These are phyloP conservation scores for Drosophila prosaltans DNA, from an alignment of 1,140 invertebrate species.

Conservation along the genomic window DNA sequence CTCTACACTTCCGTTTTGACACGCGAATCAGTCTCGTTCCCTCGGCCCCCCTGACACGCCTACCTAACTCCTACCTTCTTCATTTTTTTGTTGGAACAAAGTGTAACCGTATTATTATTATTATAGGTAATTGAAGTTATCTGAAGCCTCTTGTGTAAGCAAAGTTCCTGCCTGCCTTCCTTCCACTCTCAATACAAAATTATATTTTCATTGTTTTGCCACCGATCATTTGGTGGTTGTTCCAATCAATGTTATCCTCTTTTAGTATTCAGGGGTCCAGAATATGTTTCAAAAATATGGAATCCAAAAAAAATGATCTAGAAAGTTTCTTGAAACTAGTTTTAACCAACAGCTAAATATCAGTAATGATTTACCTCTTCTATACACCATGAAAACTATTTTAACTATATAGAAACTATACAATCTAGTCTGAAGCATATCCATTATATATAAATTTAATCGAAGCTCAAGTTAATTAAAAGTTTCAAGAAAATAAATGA, in stretches of 20 bases:
- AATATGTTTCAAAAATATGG: no score
- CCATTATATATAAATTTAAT: no score
- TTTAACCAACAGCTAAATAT: no score
- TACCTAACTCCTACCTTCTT: slow-evolving; percentile 5
- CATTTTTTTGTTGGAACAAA: slow-evolving; percentile 4
- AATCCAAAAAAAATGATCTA: no score
- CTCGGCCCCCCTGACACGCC: slow-evolving; percentile 33
- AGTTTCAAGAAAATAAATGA: no score
- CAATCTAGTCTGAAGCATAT: no score
- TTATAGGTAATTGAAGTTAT: not conserved
- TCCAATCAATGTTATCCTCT: not conserved
- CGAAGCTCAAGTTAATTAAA: no score
- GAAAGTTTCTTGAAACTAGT: no score
- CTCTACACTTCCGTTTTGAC: slow-evolving; percentile 46
- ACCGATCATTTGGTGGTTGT: slow-evolving; percentile 18
- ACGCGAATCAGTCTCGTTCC: slow-evolving; percentile 30
- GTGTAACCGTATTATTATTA: slow-evolving; percentile 50
- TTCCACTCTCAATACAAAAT: slow-evolving; percentile 32
- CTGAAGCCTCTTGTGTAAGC: not conserved
- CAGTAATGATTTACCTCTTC: no score
- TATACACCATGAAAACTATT: no score
- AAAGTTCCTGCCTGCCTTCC: slow-evolving; percentile 18
- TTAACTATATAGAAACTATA: no score
- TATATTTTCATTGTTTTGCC: slow-evolving; percentile 49
- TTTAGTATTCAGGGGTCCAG: no score